A percentile compares a stretch with the other conserved stretches of the same genome.
Evolutionary conservation across 2,797 vertebrate genomes (phyloP).

Genomic region (Sebastes itinus): DNA sequence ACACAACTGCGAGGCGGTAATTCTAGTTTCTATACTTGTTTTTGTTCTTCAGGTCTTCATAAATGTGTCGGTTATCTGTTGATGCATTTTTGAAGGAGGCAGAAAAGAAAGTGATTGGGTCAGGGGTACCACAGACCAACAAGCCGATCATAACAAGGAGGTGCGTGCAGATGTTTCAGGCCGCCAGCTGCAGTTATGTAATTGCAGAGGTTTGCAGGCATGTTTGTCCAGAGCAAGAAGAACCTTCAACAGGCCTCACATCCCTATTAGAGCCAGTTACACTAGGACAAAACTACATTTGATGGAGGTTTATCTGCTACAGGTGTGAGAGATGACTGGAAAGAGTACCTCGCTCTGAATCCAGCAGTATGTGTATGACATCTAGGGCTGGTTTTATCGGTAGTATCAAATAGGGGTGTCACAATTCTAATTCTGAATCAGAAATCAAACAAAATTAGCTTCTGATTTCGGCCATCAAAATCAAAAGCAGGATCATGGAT

Average conservation of each 20-base stretch:
- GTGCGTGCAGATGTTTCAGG: not conserved
- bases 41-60: not conserved
- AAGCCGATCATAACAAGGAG: too few relatives aligned
- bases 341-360: not conserved
- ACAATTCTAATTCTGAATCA: too few relatives aligned
- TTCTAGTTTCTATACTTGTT: not conserved
- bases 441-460: too few relatives aligned
- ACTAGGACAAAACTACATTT: not conserved
- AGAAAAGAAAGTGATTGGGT: too few relatives aligned
- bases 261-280: not conserved
- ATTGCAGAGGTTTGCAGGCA: not conserved
- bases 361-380: not conserved
- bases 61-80: not conserved
- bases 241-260: not conserved
- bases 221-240: not conserved
- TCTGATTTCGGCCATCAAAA: too few relatives aligned
- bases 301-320: not conserved
- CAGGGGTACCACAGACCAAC: too few relatives aligned
- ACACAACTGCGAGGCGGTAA: too few relatives aligned
- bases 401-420: not conserved
- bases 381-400: not conserved
- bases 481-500: too few relatives aligned
- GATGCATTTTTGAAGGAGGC: not conserved
- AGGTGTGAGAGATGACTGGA: not conserved
- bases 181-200: not conserved